These are phyloP conservation scores for Torymus texanus DNA, from an alignment of 2,888 invertebrate species.

Conservation along the genomic window DNA sequence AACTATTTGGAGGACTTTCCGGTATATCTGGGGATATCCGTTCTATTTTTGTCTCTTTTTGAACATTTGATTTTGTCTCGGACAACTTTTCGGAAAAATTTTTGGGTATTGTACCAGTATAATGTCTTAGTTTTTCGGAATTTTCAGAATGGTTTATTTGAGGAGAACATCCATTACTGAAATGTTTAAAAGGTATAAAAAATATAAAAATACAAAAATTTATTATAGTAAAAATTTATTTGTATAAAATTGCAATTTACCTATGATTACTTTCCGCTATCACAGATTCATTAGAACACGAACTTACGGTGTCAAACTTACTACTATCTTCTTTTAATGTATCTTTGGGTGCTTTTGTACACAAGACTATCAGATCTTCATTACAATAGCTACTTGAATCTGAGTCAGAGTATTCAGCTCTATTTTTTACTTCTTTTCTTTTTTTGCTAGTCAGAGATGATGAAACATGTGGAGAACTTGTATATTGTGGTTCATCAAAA, in stretches of 20 bases:
- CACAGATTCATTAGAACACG: slow-evolving; percentile 26
- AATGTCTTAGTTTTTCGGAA: slow-evolving; percentile 29
- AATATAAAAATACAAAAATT: slow-evolving; percentile 21
- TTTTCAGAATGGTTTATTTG: slow-evolving; percentile 25
- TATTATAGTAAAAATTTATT: slow-evolving; percentile 7
- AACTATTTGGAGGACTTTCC: slow-evolving; percentile 65
- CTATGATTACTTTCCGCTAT: slow-evolving; percentile 40
- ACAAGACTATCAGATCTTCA: slow-evolving; percentile 4
- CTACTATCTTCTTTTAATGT: neutral
- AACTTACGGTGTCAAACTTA: slow-evolving; percentile 19
- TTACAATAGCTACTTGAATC: neutral
- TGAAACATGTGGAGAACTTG: slow-evolving; percentile 63
- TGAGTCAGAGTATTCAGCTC: neutral
- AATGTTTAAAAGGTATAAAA: slow-evolving; percentile 9
- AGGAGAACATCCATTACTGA: slow-evolving; percentile 23
- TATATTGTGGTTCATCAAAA: slow-evolving; percentile 60
- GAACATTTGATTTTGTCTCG: neutral
- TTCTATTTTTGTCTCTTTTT: slow-evolving; percentile 43
- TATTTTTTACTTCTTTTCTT: slow-evolving; percentile 25
- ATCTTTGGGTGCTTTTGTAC: slow-evolving; percentile 16
- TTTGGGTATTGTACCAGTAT: slow-evolving; percentile 41
- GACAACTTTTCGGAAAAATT: slow-evolving; percentile 18
- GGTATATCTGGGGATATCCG: slow-evolving; percentile 58
- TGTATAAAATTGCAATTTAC: slow-evolving; percentile 30
- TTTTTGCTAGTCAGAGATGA: slow-evolving; percentile 11